phyloP scores from a whole-genome alignment of 1,140 invertebrate species.

The Drosophila oshimai region DNA sequence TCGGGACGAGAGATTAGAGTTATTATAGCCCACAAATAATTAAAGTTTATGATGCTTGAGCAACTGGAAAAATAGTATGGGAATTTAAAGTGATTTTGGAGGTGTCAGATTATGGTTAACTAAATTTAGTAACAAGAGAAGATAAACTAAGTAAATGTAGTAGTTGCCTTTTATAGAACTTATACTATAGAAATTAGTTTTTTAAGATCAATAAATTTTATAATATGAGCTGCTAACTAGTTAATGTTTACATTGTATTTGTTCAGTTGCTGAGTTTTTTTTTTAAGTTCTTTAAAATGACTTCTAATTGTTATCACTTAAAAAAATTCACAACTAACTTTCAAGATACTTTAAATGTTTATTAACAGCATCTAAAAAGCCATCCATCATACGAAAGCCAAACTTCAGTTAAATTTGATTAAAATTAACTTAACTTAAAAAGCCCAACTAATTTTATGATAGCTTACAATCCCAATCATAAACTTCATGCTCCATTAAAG shows the following conservation, averaged over 20 bases:
- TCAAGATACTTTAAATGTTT: not conserved
- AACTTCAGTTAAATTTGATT: not conserved
- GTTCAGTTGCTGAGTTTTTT: too few relatives aligned
- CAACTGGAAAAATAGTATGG: not conserved
- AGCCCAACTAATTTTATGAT: not conserved
- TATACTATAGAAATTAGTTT: too few relatives aligned
- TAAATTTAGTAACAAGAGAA: too few relatives aligned
- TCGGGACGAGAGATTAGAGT: conserved; percentile 1
- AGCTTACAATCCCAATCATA: not conserved
- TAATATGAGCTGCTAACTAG: too few relatives aligned
- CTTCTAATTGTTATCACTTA: too few relatives aligned
- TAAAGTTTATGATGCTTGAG: not conserved
- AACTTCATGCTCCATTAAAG: conserved; percentile 12
- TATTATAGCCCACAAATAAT: conserved; percentile 16
- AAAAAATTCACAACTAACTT: not conserved
- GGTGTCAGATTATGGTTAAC: not conserved
- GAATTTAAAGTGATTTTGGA: not conserved
- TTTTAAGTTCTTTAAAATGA: too few relatives aligned
- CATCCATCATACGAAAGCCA: not conserved
- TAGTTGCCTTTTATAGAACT: too few relatives aligned
- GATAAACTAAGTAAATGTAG: too few relatives aligned
- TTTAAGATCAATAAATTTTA: too few relatives aligned
- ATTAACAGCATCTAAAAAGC: too few relatives aligned
- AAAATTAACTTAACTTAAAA: too few relatives aligned
- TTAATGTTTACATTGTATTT: too few relatives aligned